Evolutionary conservation across 2,888 invertebrate genomes (phyloP), one percentile per base, ranked within the genome.

Genomic region (Sycophila texana): DNA sequence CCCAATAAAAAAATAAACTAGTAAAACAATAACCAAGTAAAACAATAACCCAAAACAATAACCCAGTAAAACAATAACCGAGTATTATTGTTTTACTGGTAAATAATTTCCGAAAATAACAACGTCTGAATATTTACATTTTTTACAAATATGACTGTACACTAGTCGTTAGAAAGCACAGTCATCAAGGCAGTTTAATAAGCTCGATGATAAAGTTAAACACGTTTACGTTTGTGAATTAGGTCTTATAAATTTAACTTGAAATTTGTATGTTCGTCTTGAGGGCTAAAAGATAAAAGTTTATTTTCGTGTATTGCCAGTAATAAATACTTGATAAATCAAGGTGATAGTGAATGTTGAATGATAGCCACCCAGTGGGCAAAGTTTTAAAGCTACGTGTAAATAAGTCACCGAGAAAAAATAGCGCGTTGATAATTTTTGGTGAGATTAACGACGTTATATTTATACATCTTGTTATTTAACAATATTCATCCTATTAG

Each of bases 321-420:
- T 60, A 61, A 51, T 61, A 61, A 72, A 51, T 20, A 72, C 26
- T 51, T 61, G 60, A 61, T 72, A 72, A 72, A 51, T 51, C 22
- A 51, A 26, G 49, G 30, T 58, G 72, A 71, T 71, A 60, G 71
- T 60, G 60, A 60, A 57, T 71, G 39, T 30, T 47, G 20, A 60
- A 61, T 58, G 39, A 72, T n/a, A 51, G 2, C 7, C 7, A 2
- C 47, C 22, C 39, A 13, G 14, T 7, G 58, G n/a, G 58, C 70
- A 16, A 72, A 51, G 49, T 65, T 65, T 4, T 39, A 4, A 12
- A 51, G n/a, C 16, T 51, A 20, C 0, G 14, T 22, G 61, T 51
- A 61, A 61, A 51, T 4, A 14, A 16, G 13, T 3, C 0, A 53
- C 4, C 4, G 53, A 53, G 0, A 12, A 53, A 53, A n/a, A 53